Conservation (phyloP, 1,140 invertebrate genomes). For the Hydropsyche tenuis region DNA sequence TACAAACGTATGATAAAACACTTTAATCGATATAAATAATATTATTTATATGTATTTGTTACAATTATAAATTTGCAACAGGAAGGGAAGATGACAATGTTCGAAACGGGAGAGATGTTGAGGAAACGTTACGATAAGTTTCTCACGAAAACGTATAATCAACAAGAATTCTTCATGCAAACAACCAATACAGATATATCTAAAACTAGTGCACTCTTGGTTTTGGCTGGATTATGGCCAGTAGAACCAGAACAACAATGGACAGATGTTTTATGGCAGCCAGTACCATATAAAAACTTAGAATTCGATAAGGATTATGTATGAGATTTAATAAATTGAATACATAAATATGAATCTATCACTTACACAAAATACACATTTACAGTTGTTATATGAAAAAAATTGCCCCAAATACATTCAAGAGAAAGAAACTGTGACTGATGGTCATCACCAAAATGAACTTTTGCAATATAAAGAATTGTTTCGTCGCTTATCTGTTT, state of each 20-base stretch:
- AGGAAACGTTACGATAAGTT: slow-evolving; percentile 44
- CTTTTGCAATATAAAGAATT: slow-evolving; percentile 57
- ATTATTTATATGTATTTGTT: neutral
- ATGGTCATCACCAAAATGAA: slow-evolving; percentile 56
- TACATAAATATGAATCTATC: too few relatives aligned
- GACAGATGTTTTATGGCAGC: slow-evolving; percentile 74
- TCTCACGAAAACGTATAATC: slow-evolving; percentile 35
- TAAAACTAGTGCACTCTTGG: slow-evolving; percentile 74
- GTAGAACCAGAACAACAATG: slow-evolving; percentile 64
- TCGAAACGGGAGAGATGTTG: slow-evolving; percentile 40
- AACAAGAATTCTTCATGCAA: slow-evolving; percentile 60
- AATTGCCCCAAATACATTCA: slow-evolving; percentile 59
- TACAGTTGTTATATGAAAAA: slow-evolving; percentile 59
- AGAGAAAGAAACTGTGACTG: slow-evolving; percentile 57
- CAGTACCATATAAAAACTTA: slow-evolving; percentile 65
- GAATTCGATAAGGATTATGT: slow-evolving; percentile 55
- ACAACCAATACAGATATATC: slow-evolving; percentile 78
- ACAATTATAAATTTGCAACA: slow-evolving; percentile 6
- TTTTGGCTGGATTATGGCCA: slow-evolving; percentile 73
- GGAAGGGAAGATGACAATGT: slow-evolving; percentile 48
- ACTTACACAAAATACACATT: slow-evolving; percentile 33
- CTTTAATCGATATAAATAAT: neutral
- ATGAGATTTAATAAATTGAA: slow-evolving; percentile 11
- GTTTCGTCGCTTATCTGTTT: slow-evolving; percentile 59
- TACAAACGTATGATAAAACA: slow-evolving; percentile 60